A percentile compares a stretch with the other conserved stretches of the same genome.
phyloP scores from a whole-genome alignment of 2,888 invertebrate species.

The Pristionchus exspectatus region DNA sequence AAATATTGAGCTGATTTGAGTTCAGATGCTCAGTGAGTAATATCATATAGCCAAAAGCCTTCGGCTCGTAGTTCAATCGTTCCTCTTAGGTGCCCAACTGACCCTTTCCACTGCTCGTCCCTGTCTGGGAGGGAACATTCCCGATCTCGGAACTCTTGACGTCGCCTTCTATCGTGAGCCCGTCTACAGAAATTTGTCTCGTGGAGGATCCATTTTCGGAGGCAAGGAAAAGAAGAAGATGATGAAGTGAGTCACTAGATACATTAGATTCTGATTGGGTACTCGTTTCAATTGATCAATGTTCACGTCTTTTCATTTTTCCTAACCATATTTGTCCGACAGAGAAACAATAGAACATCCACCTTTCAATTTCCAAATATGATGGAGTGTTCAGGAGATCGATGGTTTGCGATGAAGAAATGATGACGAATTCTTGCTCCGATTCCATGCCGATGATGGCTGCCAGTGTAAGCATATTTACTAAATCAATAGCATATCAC shows the following conservation, averaged over 20 bases:
- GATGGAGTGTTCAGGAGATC: background rate
- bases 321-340: too few species aligned
- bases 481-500: too few species aligned
- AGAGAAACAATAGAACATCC: background rate
- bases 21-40: too few species aligned
- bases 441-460: background rate
- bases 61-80: background rate
- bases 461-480: conserved; percentile 14
- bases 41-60: too few species aligned
- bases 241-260: conserved; percentile 5
- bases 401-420: background rate
- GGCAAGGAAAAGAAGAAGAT: background rate
- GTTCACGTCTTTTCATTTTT: too few species aligned
- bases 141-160: conserved; percentile 72
- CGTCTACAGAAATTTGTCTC: background rate
- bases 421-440: background rate
- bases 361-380: background rate
- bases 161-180: conserved; percentile 66
- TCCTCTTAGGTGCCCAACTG: conserved; percentile 69
- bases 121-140: conserved; percentile 69
- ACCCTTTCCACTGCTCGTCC: conserved; percentile 72
- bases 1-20: background rate
- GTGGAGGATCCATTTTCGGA: background rate
- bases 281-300: too few species aligned
- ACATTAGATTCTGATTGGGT: too few species aligned